phyloP scores from a whole-genome alignment of 2,888 invertebrate genomes.

The Nemotelus nigrinus region DNA sequence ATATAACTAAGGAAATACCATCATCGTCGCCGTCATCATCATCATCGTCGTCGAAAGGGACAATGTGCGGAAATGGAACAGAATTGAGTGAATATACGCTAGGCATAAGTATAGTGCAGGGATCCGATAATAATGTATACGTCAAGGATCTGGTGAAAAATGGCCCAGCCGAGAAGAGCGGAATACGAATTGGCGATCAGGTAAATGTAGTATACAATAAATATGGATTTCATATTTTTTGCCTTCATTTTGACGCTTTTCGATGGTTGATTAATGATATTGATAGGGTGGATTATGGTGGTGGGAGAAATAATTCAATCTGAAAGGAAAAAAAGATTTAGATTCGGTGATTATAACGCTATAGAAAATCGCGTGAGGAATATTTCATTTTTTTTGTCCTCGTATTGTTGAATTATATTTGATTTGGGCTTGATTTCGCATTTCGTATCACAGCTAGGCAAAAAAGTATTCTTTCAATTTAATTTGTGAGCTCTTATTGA shows the following conservation, averaged over 20 bases:
- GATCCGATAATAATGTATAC: slow-evolving; percentile 54
- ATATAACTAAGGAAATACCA: too few relatives aligned
- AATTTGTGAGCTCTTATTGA: too few relatives aligned
- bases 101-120: slow-evolving; percentile 54
- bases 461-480: too few relatives aligned
- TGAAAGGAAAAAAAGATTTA: too few relatives aligned
- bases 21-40: too few relatives aligned
- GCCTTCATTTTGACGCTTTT: neutral
- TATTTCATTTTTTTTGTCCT: too few relatives aligned
- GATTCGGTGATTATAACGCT: too few relatives aligned
- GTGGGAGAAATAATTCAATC: neutral
- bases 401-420: too few relatives aligned
- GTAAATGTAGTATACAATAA: slow-evolving; percentile 42
- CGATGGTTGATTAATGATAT: slow-evolving; percentile 54
- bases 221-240: slow-evolving; percentile 34
- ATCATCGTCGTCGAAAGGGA: neutral
- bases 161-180: slow-evolving; percentile 52
- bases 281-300: neutral
- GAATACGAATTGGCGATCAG: slow-evolving; percentile 53
- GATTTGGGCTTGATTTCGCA: too few relatives aligned
- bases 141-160: slow-evolving; percentile 54
- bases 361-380: too few relatives aligned
- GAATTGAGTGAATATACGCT: slow-evolving; percentile 50
- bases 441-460: too few relatives aligned
- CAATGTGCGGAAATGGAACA: slow-evolving; percentile 3